Percentiles rank a stretch among this genome's conserved stretches.
phyloP scores from a whole-genome alignment of 2,797 vertebrate species.

The Sebastes goodei region DNA sequence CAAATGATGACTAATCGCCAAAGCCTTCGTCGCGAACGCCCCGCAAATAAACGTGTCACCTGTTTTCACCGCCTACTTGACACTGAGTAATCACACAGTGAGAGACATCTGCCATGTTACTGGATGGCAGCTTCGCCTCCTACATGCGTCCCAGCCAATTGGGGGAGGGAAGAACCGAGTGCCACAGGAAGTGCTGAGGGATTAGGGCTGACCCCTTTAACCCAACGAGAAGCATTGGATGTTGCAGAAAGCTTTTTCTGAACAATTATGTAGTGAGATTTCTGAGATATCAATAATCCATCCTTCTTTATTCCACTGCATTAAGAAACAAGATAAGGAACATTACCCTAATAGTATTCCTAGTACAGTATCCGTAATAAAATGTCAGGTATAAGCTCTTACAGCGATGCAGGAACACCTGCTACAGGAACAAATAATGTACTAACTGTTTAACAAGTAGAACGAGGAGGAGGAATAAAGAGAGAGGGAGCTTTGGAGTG shows the following conservation, averaged over 20 bases:
- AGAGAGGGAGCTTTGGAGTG: neutral
- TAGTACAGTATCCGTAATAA: neutral
- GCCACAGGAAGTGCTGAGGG: slow-evolving; percentile 23
- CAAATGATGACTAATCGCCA: slow-evolving; percentile 73
- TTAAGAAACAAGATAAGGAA: neutral
- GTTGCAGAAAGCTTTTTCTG: neutral
- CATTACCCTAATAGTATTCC: neutral
- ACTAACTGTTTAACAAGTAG: slow-evolving; percentile 8
- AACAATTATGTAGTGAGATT: neutral
- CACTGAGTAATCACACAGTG: slow-evolving; percentile 72
- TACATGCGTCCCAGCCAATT: slow-evolving; percentile 16
- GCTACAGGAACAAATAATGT: slow-evolving; percentile 17
- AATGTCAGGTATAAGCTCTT: slow-evolving; percentile 25
- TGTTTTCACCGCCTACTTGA: slow-evolving; percentile 75
- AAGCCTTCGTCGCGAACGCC: slow-evolving; percentile 44
- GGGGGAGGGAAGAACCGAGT: neutral
- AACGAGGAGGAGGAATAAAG: neutral
- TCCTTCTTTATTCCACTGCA: neutral
- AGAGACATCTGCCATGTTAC: slow-evolving; percentile 68
- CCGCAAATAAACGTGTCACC: slow-evolving; percentile 74
- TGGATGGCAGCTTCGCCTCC: slow-evolving; percentile 38
- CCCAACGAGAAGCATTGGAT: slow-evolving; percentile 11
- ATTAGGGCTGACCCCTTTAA: slow-evolving; percentile 5
- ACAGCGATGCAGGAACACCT: slow-evolving; percentile 31
- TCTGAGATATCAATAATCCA: neutral